Percentiles rank a stretch among this genome's conserved stretches.
Evolutionary conservation across 2,797 vertebrate genomes (phyloP).

Genomic region (Distichodus sexfasciatus): DNA sequence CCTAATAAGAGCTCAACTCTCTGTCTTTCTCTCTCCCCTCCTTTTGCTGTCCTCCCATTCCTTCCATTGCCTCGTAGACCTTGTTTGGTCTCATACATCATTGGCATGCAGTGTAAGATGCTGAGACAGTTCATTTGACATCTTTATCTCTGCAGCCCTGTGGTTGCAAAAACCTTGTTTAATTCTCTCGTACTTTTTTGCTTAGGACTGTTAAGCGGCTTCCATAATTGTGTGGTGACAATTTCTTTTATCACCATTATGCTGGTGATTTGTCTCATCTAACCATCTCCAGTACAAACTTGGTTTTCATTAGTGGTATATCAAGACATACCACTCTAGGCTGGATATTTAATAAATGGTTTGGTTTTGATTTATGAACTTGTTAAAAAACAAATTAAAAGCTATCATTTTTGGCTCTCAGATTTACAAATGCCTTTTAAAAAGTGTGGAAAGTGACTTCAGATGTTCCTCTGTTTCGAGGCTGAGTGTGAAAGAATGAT

Average conservation of each 20-base stretch:
- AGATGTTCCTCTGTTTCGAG: constrained; percentile 57
- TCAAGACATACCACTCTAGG: background rate
- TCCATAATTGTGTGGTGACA: background rate
- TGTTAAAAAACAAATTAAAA: background rate
- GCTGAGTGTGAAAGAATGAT: constrained; percentile 70
- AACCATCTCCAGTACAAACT: background rate
- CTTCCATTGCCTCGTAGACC: background rate
- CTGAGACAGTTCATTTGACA: constrained; percentile 35
- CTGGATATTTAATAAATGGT: background rate
- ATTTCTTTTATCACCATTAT: background rate
- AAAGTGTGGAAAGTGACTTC: too few species aligned
- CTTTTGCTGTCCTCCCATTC: background rate
- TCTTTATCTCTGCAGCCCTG: constrained; percentile 52
- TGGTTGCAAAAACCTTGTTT: constrained; percentile 54
- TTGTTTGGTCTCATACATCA: constrained; percentile 6
- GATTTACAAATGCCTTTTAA: too few species aligned
- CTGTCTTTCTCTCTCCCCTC: constrained; percentile 44
- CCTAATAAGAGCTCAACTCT: constrained; percentile 40
- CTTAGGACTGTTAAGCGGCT: background rate
- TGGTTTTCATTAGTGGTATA: background rate
- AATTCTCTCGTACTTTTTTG: background rate
- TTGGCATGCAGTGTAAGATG: background rate
- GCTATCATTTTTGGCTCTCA: constrained; percentile 23
- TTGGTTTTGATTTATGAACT: constrained; percentile 18
- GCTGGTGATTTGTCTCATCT: background rate